A percentile compares a stretch with the other conserved stretches of the same genome.
phyloP scores from a whole-genome alignment of 2,888 invertebrate genomes.

The Syrista parreyssii region DNA sequence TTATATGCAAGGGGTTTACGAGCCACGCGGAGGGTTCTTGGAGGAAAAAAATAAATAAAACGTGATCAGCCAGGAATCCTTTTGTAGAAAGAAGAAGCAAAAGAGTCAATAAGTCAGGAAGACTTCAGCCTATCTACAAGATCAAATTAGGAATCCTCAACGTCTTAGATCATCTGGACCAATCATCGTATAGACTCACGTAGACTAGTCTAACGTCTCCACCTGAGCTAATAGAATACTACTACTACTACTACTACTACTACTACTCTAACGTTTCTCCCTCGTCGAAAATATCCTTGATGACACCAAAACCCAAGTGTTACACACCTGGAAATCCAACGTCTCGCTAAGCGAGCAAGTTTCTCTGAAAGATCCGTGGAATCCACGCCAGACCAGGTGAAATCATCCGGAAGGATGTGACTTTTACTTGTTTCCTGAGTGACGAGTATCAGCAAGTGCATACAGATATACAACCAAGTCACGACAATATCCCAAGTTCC shows the following conservation, averaged over 20 bases:
- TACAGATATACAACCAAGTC: not conserved
- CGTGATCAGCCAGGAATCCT: not conserved
- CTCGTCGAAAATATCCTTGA: not conserved
- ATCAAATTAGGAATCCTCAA: not conserved
- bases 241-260: too few relatives aligned
- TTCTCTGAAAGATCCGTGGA: not conserved
- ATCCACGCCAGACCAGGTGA: not conserved
- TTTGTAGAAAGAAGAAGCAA: not conserved
- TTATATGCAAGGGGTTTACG: conserved; percentile 17
- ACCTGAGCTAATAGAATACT: too few relatives aligned
- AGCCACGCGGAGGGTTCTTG: not conserved
- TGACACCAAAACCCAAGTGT: not conserved
- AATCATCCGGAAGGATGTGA: not conserved
- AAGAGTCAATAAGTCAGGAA: not conserved
- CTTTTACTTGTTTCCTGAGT: not conserved
- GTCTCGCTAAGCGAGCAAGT: not conserved
- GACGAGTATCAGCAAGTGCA: not conserved
- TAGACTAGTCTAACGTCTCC: not conserved
- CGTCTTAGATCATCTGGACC: not conserved
- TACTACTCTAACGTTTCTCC: not conserved
- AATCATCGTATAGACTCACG: not conserved
- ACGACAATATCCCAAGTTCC: not conserved
- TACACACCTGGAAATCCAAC: not conserved
- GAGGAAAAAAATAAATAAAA: not conserved
- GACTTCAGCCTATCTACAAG: not conserved